A percentile compares a stretch with the other conserved stretches of the same genome.
Evolutionary conservation across 2,888 invertebrate genomes (phyloP).

Genomic region (Hedya salicella): DNA sequence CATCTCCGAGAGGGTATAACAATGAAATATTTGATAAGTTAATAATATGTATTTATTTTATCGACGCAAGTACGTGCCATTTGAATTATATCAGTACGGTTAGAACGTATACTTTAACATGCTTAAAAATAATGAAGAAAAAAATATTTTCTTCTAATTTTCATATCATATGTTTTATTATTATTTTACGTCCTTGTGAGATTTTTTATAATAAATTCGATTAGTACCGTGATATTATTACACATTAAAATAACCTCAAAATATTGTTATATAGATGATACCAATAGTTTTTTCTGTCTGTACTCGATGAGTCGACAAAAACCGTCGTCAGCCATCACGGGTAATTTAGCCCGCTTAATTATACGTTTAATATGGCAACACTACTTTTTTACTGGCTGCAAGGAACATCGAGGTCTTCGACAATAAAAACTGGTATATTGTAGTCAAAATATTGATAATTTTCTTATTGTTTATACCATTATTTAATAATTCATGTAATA

Average conservation of each 20-base stretch:
- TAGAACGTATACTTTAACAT: neutral
- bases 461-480: neutral
- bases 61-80: constrained; percentile 52
- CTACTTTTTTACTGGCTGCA: constrained; percentile 26
- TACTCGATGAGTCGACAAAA: constrained; percentile 47
- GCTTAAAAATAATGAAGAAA: neutral
- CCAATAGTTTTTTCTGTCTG: constrained; percentile 26
- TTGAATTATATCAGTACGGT: constrained; percentile 52
- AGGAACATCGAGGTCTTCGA: neutral
- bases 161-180: too few relatives aligned
- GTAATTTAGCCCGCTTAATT: constrained; percentile 46
- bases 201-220: too few relatives aligned
- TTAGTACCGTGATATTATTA: neutral
- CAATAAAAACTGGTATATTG: neutral
- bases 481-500: too few relatives aligned
- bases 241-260: neutral
- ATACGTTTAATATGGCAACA: constrained; percentile 46
- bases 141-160: too few relatives aligned
- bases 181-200: too few relatives aligned
- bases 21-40: constrained; percentile 79
- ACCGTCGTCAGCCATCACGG: constrained; percentile 38
- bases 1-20: constrained; percentile 69
- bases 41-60: constrained; percentile 69
- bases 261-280: neutral
- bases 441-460: constrained; percentile 14